A percentile compares a stretch with the other conserved stretches of the same genome.
Evolutionary conservation across 2,797 vertebrate genomes (phyloP).

Genomic region (Macropus fuliginosus): DNA sequence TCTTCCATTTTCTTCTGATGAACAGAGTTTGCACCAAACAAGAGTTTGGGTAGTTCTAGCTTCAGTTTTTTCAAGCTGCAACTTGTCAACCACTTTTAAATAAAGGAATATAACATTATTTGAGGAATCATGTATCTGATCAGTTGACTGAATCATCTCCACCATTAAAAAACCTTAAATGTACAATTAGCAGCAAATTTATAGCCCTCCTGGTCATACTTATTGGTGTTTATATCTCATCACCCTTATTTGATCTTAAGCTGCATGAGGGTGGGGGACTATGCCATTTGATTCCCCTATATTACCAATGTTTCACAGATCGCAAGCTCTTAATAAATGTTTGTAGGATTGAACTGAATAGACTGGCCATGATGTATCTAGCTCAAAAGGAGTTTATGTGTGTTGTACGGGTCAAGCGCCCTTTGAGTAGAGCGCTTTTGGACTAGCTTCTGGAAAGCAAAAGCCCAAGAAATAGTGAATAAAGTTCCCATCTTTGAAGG

Average conservation of each 20-base stretch:
- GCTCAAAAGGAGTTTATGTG: not conserved
- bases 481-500: not conserved
- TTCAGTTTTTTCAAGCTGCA: conserved; percentile 88
- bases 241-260: not conserved
- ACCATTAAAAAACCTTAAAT: not conserved
- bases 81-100: conserved; percentile 87
- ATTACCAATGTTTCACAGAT: not conserved
- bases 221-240: not conserved
- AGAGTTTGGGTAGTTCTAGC: conserved; percentile 85
- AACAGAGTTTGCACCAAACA: conserved; percentile 85
- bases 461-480: not conserved
- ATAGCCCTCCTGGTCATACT: not conserved
- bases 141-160: not conserved
- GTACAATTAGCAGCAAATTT: not conserved
- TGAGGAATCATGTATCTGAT: not conserved
- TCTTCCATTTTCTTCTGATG: conserved; percentile 82
- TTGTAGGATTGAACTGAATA: not conserved
- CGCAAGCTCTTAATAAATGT: not conserved
- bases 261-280: not conserved
- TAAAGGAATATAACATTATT: conserved; percentile 33
- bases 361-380: not conserved
- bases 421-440: not conserved
- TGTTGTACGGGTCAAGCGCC: not conserved
- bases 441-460: not conserved
- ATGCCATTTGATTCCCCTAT: not conserved